Evolutionary conservation across 2,113 vertebrate genomes (phyloP).

Genomic region (Trachemys scripta): DNA sequence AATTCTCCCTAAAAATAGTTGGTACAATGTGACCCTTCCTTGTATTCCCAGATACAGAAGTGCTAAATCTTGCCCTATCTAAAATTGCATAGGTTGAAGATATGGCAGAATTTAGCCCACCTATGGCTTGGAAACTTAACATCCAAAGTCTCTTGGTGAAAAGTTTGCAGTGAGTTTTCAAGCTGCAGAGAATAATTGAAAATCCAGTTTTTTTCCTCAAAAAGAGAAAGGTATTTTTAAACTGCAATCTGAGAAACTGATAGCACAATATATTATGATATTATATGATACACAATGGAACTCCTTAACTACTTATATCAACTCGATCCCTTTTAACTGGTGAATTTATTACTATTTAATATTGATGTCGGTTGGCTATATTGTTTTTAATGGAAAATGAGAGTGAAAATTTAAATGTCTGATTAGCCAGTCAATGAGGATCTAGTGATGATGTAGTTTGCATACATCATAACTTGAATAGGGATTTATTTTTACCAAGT

Average conservation of each 20-base stretch:
- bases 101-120: not conserved
- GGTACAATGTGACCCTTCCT: not conserved
- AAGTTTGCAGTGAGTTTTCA: not conserved
- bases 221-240: not conserved
- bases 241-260: not conserved
- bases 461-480: not conserved
- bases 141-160: not conserved
- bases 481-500: not conserved
- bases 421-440: not conserved
- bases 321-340: not conserved
- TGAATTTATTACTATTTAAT: not conserved
- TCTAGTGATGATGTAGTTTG: not conserved
- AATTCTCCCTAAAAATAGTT: not conserved
- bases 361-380: not conserved
- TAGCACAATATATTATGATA: not conserved
- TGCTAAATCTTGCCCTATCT: not conserved
- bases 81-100: not conserved
- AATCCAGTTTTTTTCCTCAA: not conserved
- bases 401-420: not conserved
- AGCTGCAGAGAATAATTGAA: not conserved
- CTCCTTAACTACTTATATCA: not conserved
- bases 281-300: not conserved
- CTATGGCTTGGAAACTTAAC: not conserved
- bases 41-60: accelerated
- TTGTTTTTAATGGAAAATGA: not conserved